Evolutionary conservation across 2,113 vertebrate species (phyloP).

Genomic region (Dolichallabes microphthalmus): DNA sequence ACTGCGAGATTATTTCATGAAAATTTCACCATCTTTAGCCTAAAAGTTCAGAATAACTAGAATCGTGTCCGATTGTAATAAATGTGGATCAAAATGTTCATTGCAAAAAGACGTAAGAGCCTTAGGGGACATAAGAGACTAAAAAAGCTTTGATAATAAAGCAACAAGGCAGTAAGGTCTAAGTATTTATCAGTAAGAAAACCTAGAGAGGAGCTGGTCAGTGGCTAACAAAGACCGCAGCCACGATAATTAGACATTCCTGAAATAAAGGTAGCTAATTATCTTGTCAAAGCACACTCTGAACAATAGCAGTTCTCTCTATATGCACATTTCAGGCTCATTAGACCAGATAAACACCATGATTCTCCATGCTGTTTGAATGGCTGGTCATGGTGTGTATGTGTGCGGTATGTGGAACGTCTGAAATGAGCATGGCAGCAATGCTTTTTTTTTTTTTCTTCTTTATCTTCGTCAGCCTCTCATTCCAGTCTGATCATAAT

Average conservation of each 20-base stretch:
- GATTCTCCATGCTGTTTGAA: constrained; percentile 10
- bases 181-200: not conserved
- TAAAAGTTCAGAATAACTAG: not conserved
- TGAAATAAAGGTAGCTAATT: constrained; percentile 36
- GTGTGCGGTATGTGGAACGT: constrained; percentile 24
- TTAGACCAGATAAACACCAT: constrained; percentile 13
- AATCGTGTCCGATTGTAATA: not conserved
- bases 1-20: not conserved
- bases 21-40: not conserved
- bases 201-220: constrained; percentile 16
- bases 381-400: not conserved
- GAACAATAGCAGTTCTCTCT: constrained; percentile 12
- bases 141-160: not conserved
- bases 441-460: constrained; percentile 50
- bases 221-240: not conserved
- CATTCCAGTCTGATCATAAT: constrained; percentile 48
- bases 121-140: not conserved
- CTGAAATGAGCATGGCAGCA: constrained; percentile 31
- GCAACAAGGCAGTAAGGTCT: not conserved
- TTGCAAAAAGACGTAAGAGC: not conserved
- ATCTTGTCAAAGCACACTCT: constrained; percentile 18
- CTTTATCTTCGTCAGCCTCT: constrained; percentile 43
- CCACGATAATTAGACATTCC: constrained; percentile 28
- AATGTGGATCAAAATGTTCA: not conserved
- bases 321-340: constrained; percentile 3